Conservation (phyloP, 64 coral and sea anemone species). For the Montipora capricornis region DNA sequence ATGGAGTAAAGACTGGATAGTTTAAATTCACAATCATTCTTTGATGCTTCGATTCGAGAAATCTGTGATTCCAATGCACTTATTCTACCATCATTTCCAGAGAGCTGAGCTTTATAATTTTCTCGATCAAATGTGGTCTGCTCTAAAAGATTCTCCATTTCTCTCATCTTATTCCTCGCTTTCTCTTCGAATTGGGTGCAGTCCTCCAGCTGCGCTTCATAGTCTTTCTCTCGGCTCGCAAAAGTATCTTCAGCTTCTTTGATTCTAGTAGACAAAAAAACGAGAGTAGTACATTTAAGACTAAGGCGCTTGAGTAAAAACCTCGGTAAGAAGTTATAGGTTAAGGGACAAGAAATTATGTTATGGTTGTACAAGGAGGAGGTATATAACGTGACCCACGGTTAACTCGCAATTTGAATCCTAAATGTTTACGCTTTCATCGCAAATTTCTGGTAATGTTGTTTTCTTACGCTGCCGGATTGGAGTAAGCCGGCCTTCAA, state of each 20-base stretch:
- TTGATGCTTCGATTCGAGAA: conserved; percentile 69
- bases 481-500: too few species aligned
- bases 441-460: too few species aligned
- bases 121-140: conserved; percentile 88
- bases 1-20: conserved; percentile 81
- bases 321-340: background rate
- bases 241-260: conserved; percentile 87
- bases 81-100: conserved; percentile 88
- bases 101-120: conserved; percentile 92
- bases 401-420: too few species aligned
- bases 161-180: conserved; percentile 76
- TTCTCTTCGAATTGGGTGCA: conserved; percentile 84
- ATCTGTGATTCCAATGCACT: conserved; percentile 87
- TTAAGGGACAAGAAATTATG: too few species aligned
- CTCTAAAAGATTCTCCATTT: conserved; percentile 80
- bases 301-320: background rate
- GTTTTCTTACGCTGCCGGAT: too few species aligned
- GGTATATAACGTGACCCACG: too few species aligned
- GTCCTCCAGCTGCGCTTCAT: conserved; percentile 70
- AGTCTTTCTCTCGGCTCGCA: conserved; percentile 84
- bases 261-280: conserved; percentile 27
- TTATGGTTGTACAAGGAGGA: too few species aligned
- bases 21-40: conserved; percentile 82
- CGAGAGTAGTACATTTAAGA: background rate
- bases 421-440: too few species aligned